Percentiles rank a stretch among this genome's conserved stretches.
phyloP scores from a whole-genome alignment of 2,888 invertebrate species.

The Eupithecia vulgata region DNA sequence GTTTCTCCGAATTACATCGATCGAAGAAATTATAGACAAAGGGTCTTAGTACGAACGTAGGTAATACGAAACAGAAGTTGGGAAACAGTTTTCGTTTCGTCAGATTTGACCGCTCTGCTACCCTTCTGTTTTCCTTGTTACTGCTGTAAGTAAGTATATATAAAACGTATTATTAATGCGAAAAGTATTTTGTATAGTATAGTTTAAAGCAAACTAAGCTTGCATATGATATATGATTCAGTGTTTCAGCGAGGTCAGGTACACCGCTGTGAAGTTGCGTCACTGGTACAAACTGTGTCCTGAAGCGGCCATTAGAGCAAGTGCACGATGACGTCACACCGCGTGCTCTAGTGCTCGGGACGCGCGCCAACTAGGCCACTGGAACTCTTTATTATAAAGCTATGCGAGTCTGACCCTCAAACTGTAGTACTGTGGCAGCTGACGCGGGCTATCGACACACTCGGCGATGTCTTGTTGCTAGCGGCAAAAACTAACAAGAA shows the following conservation, averaged over 20 bases:
- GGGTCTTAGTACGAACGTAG: background rate
- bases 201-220: background rate
- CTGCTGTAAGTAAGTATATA: background rate
- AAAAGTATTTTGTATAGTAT: background rate
- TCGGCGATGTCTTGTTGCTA: background rate
- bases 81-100: background rate
- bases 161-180: background rate
- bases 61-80: background rate
- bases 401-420: constrained; percentile 42
- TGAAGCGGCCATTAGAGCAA: constrained; percentile 63
- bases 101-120: background rate
- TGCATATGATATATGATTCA: background rate
- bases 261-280: constrained; percentile 19
- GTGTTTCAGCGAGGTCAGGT: constrained; percentile 18
- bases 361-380: constrained; percentile 72
- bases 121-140: constrained; percentile 1
- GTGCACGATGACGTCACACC: constrained; percentile 62
- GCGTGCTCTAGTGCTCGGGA: constrained; percentile 59
- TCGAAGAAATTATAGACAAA: background rate
- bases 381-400: constrained; percentile 52
- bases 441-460: constrained; percentile 34
- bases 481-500: background rate
- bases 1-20: background rate
- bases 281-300: constrained; percentile 22
- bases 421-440: constrained; percentile 37